Evolutionary conservation across 2,888 invertebrate species (phyloP), one percentile per base, ranked within the genome.

Genomic region (Orthosia cruda): DNA sequence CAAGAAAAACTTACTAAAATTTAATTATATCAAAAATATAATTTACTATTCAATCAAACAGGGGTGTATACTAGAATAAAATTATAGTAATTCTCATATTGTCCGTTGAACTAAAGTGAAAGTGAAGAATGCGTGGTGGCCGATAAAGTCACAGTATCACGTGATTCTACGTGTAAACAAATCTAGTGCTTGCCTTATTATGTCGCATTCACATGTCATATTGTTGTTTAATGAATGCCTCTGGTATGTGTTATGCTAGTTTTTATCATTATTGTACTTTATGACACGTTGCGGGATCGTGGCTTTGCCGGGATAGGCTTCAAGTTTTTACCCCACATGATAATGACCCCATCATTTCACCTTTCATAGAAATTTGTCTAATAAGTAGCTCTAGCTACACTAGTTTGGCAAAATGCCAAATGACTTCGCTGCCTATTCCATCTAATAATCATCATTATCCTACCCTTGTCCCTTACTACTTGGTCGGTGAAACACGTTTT

Each of bases 61-160:
- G 12, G 13, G 18, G 26, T 32, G 26, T 32, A 32, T 32, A 32
- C 12, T 32, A 49, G 16, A 62, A 49, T 47, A n/a, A 68, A 49
- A 71, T 57, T n/a, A 7, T 26, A 68, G 15, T 20, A 18, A 50
- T 70, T 61, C 0, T 32, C 16, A 64, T 71, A 64, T 45, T 50
- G 20, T 50, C 16, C 40, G 23, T 47, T 65, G 18, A 15, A 45
- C 16, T 47, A 4, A 55, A 73, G 79, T 69, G 83, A 78, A 81
- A 83, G 80, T 78, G 45, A 66, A 66, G 62, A 80, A 76, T 69
- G 73, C 47, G 57, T 63, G n/a, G n/a, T n/a, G 18, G n/a, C 11
- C 11, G 58, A 65, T 18, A 61, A 23, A 26, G n/a, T 50, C 57
- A 52, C 7, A 63, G n/a, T 47, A 58, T 62, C 61, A 61, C 65